Base-by-base conservation (phyloP, 2,113 vertebrate species). In the Hemichromis elongatus region DNA sequence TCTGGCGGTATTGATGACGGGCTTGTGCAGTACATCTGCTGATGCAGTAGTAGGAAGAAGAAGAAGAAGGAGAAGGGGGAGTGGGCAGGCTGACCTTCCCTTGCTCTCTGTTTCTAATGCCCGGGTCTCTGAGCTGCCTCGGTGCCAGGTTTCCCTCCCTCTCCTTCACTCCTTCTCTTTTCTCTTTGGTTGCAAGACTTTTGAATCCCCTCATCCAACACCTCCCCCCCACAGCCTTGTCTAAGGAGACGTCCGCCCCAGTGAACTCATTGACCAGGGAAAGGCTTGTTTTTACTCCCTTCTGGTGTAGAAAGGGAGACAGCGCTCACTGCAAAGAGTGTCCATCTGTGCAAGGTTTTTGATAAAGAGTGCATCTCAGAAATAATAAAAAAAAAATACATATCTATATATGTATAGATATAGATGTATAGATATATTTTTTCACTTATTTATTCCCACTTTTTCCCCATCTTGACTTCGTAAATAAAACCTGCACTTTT, bases 201-300 rank as follows among this genome's bases (percentile, higher is more conserved):
- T 89, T 86, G 81, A 89, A 68, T 87, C 61, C 77, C 82, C 86
- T 50, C 61, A 37, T 50, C 77, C 85, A 26, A 42, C 70, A 14
- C 24, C 68, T 45, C 7, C 80, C 73, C 52, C 85, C 80, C 80
- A 77, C 85, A 88, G 79, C 61, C 87, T 84, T 61, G 73, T 86
- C 90, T 86, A 59, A 80, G 90, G 75, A 94, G 92, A 85, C 85
- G 75, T 92, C 85, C 84, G 80, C 90, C 90, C 80, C 81, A 37
- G 68, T 95, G 95, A 96, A 96, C 96, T 94, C 94, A 88, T 84
- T 96, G 95, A 96, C 95, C 94, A 94, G 90, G 82, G 87, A 92
- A 90, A 57, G 83, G 66, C 85, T 93, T 92, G 84, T 94, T 94
- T 94, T 94, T 86, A 86, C 93, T 91, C 66, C 87, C 84, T 86